Evolutionary conservation across 1,140 invertebrate species (phyloP).

Genomic region (Ceratitis capitata): DNA sequence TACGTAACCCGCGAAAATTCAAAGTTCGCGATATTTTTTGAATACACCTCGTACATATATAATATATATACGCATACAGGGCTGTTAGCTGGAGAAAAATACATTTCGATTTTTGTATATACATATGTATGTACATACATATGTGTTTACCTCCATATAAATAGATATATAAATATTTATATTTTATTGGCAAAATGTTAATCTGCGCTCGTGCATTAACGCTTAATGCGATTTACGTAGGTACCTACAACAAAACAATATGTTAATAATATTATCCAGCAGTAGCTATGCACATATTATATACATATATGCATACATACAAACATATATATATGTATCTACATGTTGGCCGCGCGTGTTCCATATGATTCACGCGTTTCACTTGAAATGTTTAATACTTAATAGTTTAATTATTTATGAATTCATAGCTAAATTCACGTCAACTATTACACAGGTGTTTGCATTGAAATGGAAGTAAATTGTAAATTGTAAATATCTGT

Average conservation of each 20-base stretch:
- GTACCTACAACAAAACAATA: not conserved
- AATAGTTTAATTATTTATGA: not conserved
- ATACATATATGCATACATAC: too few species aligned
- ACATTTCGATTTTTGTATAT: not conserved
- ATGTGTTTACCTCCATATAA: not conserved
- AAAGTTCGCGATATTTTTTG: too few species aligned
- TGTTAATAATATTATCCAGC: not conserved
- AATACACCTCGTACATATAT: too few species aligned
- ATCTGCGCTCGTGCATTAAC: not conserved
- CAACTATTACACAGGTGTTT: conserved; percentile 7
- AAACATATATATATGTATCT: too few species aligned
- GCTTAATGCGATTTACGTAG: not conserved
- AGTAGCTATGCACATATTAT: too few species aligned
- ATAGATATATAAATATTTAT: not conserved
- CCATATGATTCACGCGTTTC: not conserved
- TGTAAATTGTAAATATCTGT: too few species aligned
- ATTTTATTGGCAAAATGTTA: not conserved
- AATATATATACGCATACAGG: too few species aligned
- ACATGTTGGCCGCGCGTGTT: not conserved
- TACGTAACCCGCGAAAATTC: too few species aligned
- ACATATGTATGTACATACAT: not conserved
- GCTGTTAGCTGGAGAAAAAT: not conserved
- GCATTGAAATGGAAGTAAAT: not conserved
- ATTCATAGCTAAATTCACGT: not conserved
- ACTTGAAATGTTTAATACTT: not conserved